Evolutionary conservation across 2,797 vertebrate genomes (phyloP).

Genomic region (Malurus splendens): DNA sequence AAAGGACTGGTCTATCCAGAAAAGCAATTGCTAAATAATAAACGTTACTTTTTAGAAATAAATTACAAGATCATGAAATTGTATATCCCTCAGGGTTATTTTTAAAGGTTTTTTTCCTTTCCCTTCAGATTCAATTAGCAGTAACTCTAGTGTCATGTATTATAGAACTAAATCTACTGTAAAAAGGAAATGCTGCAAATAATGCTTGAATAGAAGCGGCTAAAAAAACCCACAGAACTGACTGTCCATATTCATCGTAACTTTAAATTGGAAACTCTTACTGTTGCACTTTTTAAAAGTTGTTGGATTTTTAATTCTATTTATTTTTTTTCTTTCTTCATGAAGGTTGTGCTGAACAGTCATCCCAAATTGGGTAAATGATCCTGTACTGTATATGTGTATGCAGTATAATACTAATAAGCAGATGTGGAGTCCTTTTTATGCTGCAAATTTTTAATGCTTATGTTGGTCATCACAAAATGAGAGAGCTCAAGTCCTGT

Average conservation of each 20-base stretch:
- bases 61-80: conserved; percentile 69
- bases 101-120: conserved; percentile 29
- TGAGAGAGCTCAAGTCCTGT: conserved; percentile 43
- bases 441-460: conserved; percentile 38
- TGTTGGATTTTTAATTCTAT: conserved; percentile 61
- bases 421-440: conserved; percentile 47
- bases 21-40: conserved; percentile 72
- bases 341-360: conserved; percentile 59
- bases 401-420: conserved; percentile 17
- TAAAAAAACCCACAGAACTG: conserved; percentile 38
- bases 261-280: conserved; percentile 17
- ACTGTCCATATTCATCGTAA: conserved; percentile 33
- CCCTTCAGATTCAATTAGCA: conserved; percentile 44
- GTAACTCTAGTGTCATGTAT: conserved; percentile 46
- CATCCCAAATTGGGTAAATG: conserved; percentile 43
- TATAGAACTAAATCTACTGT: conserved; percentile 60
- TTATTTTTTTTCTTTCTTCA: conserved; percentile 65
- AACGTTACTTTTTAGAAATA: conserved; percentile 69
- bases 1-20: conserved; percentile 69
- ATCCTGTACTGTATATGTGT: conserved; percentile 7
- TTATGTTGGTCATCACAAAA: conserved; percentile 25
- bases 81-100: conserved; percentile 79
- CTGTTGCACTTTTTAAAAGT: conserved; percentile 44
- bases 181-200: conserved; percentile 58
- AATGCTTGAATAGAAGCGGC: conserved; percentile 43